Percentiles rank a stretch among this genome's conserved stretches.
Evolutionary conservation across 2,888 invertebrate genomes (phyloP).

Genomic region (Tachina lurida): DNA sequence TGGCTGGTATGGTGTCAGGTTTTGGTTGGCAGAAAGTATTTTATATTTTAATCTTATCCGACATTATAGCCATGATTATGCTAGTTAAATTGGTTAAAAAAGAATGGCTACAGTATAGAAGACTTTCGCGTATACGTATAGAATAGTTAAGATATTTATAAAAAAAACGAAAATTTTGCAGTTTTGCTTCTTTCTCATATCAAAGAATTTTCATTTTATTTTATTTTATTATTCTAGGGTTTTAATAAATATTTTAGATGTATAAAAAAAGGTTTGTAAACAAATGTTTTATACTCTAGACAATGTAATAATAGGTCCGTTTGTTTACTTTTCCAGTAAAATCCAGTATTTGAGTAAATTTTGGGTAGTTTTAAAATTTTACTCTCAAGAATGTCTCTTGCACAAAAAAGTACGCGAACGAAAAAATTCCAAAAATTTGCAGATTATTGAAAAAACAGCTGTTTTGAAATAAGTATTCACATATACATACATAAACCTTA

Average conservation of each 20-base stretch:
- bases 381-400: too few species aligned
- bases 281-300: too few species aligned
- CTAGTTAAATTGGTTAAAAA: conserved; percentile 84
- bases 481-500: too few species aligned
- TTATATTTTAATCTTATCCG: conserved; percentile 93
- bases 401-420: too few species aligned
- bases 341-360: too few species aligned
- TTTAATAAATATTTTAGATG: neutral
- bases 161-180: neutral
- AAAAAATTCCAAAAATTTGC: too few species aligned
- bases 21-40: conserved; percentile 94
- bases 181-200: conserved; percentile 56
- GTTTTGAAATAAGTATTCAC: too few species aligned
- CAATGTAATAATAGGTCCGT: too few species aligned
- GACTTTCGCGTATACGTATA: conserved; percentile 78
- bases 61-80: conserved; percentile 90
- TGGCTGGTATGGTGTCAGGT: conserved; percentile 91
- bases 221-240: conserved; percentile 6
- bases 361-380: too few species aligned
- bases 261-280: neutral
- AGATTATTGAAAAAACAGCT: too few species aligned
- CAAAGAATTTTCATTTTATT: conserved; percentile 36
- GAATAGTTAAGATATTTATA: conserved; percentile 73
- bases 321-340: too few species aligned
- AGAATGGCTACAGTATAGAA: conserved; percentile 80